These are phyloP conservation scores for Macropodus opercularis DNA, from an alignment of 2,797 vertebrate species.

Conservation along the genomic window DNA sequence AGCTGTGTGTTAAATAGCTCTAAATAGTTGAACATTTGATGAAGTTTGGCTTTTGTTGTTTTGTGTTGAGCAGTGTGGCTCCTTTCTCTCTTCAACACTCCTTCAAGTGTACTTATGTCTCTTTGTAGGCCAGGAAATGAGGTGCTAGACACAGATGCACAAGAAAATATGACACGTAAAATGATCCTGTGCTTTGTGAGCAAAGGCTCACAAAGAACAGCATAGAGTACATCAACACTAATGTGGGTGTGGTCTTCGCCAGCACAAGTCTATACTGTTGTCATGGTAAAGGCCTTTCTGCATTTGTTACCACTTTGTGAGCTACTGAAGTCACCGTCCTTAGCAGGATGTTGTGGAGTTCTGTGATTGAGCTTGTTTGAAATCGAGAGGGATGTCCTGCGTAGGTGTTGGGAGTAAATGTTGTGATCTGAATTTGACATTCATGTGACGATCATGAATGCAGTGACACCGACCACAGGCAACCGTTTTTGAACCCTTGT, in stretches of 20 bases:
- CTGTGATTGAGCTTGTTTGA: conserved; percentile 25
- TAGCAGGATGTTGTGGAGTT: conserved; percentile 2
- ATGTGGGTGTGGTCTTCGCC: conserved; percentile 6
- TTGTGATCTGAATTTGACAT: not conserved
- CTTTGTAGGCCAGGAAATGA: conserved; percentile 24
- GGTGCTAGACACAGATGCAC: conserved; percentile 43
- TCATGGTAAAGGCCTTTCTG: conserved; percentile 39
- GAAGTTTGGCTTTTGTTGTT: conserved; percentile 20
- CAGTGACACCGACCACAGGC: not conserved
- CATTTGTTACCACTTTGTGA: conserved; percentile 22
- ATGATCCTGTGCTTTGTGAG: conserved; percentile 3
- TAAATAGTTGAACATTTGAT: not conserved
- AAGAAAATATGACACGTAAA: conserved; percentile 15
- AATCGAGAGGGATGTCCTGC: conserved; percentile 17
- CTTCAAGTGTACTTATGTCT: conserved; percentile 75
- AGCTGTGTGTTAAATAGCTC: conserved; percentile 3
- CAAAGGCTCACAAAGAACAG: conserved; percentile 33
- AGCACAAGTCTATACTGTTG: conserved; percentile 9
- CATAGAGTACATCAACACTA: conserved; percentile 8
- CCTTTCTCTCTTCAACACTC: conserved; percentile 25
- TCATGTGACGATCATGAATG: too few species aligned
- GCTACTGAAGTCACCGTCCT: not conserved
- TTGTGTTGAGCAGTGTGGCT: conserved; percentile 32
- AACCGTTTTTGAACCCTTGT: not conserved
- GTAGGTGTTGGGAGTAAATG: conserved; percentile 6